These are phyloP conservation scores for Nemapogon koenigi DNA, from an alignment of 2,888 invertebrate species.

Conservation along the genomic window DNA sequence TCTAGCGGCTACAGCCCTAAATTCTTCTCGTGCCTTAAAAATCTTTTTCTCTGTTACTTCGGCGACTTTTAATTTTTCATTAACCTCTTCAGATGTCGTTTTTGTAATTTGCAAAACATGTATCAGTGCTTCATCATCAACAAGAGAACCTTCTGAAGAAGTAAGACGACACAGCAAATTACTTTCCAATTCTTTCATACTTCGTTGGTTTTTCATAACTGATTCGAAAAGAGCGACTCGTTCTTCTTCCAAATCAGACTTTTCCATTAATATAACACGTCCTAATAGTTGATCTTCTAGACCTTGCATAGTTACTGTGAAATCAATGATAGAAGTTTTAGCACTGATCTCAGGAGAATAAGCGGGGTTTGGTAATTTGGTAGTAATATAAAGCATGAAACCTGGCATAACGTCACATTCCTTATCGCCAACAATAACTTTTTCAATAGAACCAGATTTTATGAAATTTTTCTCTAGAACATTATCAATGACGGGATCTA, in stretches of 20 bases:
- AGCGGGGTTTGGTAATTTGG: conserved; percentile 94
- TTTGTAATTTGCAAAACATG: conserved; percentile 87
- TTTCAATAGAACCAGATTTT: conserved; percentile 95
- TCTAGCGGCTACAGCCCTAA: conserved; percentile 91
- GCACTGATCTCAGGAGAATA: conserved; percentile 97
- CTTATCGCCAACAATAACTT: conserved; percentile 93
- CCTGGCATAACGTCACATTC: conserved; percentile 97
- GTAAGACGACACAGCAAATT: conserved; percentile 91
- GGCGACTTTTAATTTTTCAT: conserved; percentile 90
- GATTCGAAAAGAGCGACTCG: conserved; percentile 92
- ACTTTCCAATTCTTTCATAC: conserved; percentile 95
- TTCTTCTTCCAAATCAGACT: conserved; percentile 94
- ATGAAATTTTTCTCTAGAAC: conserved; percentile 97
- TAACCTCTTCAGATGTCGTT: conserved; percentile 92
- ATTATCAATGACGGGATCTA: conserved; percentile 96
- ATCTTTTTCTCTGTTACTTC: conserved; percentile 95
- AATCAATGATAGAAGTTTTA: conserved; percentile 96
- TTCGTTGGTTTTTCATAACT: conserved; percentile 94
- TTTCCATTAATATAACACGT: conserved; percentile 94
- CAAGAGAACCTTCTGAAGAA: conserved; percentile 91
- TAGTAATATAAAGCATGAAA: conserved; percentile 94
- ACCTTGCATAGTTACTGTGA: conserved; percentile 96
- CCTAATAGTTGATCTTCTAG: conserved; percentile 94
- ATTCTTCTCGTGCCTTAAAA: conserved; percentile 92
- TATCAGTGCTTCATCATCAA: conserved; percentile 95